phyloP scores from a whole-genome alignment of 2,113 vertebrate genomes.

The Eurystomus gularis region DNA sequence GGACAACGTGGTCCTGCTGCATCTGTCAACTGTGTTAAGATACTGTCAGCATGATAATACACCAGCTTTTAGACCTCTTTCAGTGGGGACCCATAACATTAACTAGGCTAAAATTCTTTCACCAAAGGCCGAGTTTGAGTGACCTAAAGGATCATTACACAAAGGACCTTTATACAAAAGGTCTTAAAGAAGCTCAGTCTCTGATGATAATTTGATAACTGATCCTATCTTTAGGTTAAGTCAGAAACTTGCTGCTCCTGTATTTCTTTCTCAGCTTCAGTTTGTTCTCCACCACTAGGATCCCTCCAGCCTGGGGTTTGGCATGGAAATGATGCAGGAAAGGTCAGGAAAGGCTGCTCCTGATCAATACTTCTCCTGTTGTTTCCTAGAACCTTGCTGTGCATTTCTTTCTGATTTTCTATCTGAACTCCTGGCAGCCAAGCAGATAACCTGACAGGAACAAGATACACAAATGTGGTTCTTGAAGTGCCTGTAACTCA shows the following conservation, averaged over 20 bases:
- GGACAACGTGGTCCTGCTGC: background rate
- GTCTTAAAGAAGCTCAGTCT: background rate
- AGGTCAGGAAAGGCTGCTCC: background rate
- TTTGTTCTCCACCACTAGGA: background rate
- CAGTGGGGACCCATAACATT: fast-evolving
- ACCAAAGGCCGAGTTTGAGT: background rate
- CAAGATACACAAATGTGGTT: background rate
- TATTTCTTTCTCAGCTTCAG: background rate
- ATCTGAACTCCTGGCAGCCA: background rate
- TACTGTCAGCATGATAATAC: background rate
- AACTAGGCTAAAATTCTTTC: background rate
- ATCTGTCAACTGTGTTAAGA: background rate
- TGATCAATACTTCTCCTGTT: background rate
- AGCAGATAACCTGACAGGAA: background rate
- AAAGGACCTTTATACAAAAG: background rate
- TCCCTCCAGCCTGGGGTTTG: background rate
- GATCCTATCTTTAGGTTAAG: background rate
- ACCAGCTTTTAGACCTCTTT: background rate
- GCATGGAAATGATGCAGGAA: background rate
- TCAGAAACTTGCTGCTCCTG: background rate
- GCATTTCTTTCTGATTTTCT: background rate
- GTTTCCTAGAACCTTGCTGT: background rate
- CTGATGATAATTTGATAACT: background rate
- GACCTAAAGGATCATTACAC: background rate
- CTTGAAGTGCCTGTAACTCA: background rate